Evolutionary conservation across 2,888 invertebrate species (phyloP).

Genomic region (Ceratothoa steindachneri): DNA sequence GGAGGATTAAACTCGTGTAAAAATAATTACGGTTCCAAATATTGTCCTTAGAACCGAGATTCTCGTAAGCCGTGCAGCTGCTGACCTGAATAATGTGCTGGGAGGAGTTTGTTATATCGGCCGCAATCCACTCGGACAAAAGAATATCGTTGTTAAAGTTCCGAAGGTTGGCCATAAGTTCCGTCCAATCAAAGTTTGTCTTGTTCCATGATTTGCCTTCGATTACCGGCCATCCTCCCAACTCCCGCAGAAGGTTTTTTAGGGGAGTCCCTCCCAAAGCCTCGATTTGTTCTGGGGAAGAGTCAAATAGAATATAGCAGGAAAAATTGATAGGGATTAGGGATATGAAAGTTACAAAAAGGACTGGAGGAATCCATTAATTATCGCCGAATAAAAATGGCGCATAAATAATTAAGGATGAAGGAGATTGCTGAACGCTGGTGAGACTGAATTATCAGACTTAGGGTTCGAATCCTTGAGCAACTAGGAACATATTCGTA

Average conservation of each 20-base stretch:
- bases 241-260: conserved; percentile 63
- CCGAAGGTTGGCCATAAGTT: conserved; percentile 76
- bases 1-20: no score
- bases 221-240: conserved; percentile 93
- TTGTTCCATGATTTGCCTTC: conserved; percentile 69
- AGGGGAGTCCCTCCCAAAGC: conserved; percentile 70
- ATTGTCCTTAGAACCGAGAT: neutral
- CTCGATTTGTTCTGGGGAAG: conserved; percentile 68
- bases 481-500: no score
- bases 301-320: no score
- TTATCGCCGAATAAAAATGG: no score
- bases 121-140: conserved; percentile 82
- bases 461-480: no score
- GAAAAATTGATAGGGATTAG: conserved; percentile 18
- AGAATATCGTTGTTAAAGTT: conserved; percentile 78
- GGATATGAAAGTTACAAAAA: no score
- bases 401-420: no score
- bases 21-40: no score
- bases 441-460: no score
- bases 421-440: no score
- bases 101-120: conserved; percentile 88
- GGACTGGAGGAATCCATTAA: no score
- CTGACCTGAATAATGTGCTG: conserved; percentile 74
- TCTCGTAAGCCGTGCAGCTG: neutral
- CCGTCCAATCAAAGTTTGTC: conserved; percentile 69